A percentile compares a stretch with the other conserved stretches of the same genome.
Conservation (phyloP, 1,140 invertebrate genomes). For the Bombus vancouverensis region DNA sequence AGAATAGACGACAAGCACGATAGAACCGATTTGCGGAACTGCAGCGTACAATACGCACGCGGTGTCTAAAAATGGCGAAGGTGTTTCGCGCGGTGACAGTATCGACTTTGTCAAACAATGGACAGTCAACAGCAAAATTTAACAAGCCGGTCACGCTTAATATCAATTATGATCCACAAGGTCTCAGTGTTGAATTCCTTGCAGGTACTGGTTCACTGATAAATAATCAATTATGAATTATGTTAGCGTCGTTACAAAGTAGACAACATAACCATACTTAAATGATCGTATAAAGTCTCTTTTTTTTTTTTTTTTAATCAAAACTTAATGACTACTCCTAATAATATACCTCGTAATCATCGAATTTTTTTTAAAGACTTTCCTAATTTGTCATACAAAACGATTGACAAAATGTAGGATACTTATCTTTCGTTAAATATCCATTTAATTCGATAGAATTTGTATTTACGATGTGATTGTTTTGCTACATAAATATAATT, state of each 20-base stretch:
- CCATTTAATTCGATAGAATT: background rate
- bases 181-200: conserved; percentile 87
- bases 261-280: conserved; percentile 72
- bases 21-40: conserved; percentile 2
- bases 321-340: background rate
- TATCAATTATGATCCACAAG: conserved; percentile 90
- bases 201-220: conserved; percentile 76
- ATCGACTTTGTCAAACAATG: conserved; percentile 87
- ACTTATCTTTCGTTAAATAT: background rate
- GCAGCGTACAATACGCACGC: conserved; percentile 71
- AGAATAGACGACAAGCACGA: background rate
- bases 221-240: conserved; percentile 31
- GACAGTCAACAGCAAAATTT: conserved; percentile 86
- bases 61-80: conserved; percentile 87
- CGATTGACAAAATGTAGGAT: background rate
- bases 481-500: background rate
- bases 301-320: background rate
- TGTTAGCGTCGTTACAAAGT: conserved; percentile 57
- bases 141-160: conserved; percentile 87
- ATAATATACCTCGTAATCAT: background rate
- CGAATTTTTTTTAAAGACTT: background rate
- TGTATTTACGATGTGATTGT: background rate
- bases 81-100: conserved; percentile 87
- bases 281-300: background rate
- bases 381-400: background rate